phyloP scores from a whole-genome alignment of 2,113 vertebrate species.

The Erinaceus europaeus region DNA sequence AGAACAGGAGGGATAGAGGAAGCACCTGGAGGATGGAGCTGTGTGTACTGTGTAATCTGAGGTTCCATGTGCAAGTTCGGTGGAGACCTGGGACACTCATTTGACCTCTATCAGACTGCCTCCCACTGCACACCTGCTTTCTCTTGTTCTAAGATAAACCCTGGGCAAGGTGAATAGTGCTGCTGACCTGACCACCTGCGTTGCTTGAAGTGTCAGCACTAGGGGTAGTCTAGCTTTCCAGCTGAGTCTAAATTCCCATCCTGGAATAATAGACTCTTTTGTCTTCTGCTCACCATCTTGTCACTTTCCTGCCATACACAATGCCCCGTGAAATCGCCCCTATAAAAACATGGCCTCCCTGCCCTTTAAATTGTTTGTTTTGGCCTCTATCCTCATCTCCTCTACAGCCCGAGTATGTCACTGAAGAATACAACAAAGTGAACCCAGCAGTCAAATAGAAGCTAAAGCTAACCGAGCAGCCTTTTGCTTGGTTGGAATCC shows the following conservation, averaged over 20 bases:
- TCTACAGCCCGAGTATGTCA: not conserved
- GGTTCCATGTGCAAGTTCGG: not conserved
- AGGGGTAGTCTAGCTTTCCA: too few relatives aligned
- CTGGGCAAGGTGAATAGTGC: too few relatives aligned
- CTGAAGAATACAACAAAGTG: not conserved
- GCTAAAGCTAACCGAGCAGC: not conserved
- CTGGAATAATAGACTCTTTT: not conserved
- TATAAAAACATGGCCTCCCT: not conserved
- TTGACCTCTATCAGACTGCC: accelerated
- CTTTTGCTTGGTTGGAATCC: not conserved
- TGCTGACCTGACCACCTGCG: too few relatives aligned
- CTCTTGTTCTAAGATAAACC: not conserved
- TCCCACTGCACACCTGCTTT: not conserved
- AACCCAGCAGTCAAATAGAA: not conserved
- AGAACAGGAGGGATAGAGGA: slow-evolving; percentile 86
- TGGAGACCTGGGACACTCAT: not conserved
- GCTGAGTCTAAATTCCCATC: not conserved
- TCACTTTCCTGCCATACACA: not conserved
- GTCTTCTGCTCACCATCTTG: not conserved
- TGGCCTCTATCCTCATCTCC: not conserved
- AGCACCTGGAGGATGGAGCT: not conserved
- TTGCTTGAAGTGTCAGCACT: too few relatives aligned
- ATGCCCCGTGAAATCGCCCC: not conserved
- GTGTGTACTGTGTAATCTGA: not conserved
- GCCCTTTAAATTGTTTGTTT: not conserved